Evolutionary conservation across 2,797 vertebrate genomes (phyloP), one percentile per base, ranked within the genome.

Genomic region (Spheniscus humboldti): DNA sequence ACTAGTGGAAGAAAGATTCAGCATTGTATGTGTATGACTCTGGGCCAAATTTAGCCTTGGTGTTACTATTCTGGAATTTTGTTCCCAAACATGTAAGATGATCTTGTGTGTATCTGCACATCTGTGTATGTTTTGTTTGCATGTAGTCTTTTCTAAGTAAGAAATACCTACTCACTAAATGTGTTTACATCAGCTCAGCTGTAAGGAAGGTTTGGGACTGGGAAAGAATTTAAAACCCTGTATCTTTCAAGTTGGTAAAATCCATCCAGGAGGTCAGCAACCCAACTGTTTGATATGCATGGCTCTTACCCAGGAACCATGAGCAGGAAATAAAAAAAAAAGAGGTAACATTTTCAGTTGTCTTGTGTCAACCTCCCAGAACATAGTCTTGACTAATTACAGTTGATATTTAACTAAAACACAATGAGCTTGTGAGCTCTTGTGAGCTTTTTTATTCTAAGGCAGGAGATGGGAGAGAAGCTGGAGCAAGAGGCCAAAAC

Each of bases 171-270:
- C 59, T 95, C 68, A 66, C 68, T 90, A 92, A 86, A 86, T 59
- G 47, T 85, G 62, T 96, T 92, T 92, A 59, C 41, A 53, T 18
- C 13, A 86, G 55, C 80, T 93, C 60, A 52, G 9, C 69, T 88
- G 18, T 92, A 78, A 91, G 82, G 53, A 88, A 88, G 57, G 48
- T 83, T 96, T 90, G 59, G 45, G 27, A 59, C 41, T 94, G 88
- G 91, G 68, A 97, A 90, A 72, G 94, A 90, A 96, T 97, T 97
- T 95, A 83, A 94, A 97, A 31, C 47, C 52, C 60, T 64, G 73
- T 47, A 76, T 88, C 35, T 92, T 97, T 93, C 71, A 76, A 48
- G 30, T 48, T 92, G 64, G 35, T 56, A 83, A 96, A 96, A 97
- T 96, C 95, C 55, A 94, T 95, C 53, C 74, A 91, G 66, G 48